A percentile compares a stretch with the other conserved stretches of the same genome.
phyloP scores from a whole-genome alignment of 2,888 invertebrate genomes.

The Epiperipatus broadwayi region DNA sequence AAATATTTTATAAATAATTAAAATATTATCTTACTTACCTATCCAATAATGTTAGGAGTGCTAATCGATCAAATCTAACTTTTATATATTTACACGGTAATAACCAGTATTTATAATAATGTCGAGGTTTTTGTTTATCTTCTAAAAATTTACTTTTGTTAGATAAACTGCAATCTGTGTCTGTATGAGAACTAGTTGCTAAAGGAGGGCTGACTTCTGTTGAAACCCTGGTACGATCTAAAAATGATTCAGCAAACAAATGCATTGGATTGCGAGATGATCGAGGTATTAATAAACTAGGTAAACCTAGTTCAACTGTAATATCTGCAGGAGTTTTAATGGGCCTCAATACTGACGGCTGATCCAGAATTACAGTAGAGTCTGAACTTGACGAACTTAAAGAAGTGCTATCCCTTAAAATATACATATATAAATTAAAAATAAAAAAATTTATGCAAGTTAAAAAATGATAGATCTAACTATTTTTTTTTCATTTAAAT shows the following conservation, averaged over 20 bases:
- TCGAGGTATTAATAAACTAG: neutral
- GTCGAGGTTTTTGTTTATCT: constrained; percentile 28
- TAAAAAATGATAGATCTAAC: too few relatives aligned
- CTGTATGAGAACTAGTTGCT: constrained; percentile 18
- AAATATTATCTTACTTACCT: constrained; percentile 24
- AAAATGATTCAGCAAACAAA: constrained; percentile 24
- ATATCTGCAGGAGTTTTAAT: constrained; percentile 6
- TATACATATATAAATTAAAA: constrained; percentile 10
- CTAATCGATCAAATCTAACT: constrained; percentile 76
- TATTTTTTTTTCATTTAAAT: too few relatives aligned
- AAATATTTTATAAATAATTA: neutral
- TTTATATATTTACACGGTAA: constrained; percentile 45
- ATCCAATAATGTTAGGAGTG: constrained; percentile 76
- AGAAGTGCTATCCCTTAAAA: constrained; percentile 19
- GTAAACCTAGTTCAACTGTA: constrained; percentile 8
- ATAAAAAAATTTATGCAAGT: too few relatives aligned
- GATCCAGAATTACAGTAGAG: constrained; percentile 29
- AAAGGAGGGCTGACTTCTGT: constrained; percentile 17
- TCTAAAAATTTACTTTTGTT: too few relatives aligned
- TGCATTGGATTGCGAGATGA: constrained; percentile 21
- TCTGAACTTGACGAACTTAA: constrained; percentile 26
- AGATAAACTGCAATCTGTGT: too few relatives aligned
- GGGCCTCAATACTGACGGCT: constrained; percentile 4
- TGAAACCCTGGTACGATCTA: constrained; percentile 24
- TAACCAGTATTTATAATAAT: constrained; percentile 55